These are phyloP conservation scores for Tamandua tetradactyla DNA, from an alignment of 2,797 vertebrate species.

Conservation along the genomic window DNA sequence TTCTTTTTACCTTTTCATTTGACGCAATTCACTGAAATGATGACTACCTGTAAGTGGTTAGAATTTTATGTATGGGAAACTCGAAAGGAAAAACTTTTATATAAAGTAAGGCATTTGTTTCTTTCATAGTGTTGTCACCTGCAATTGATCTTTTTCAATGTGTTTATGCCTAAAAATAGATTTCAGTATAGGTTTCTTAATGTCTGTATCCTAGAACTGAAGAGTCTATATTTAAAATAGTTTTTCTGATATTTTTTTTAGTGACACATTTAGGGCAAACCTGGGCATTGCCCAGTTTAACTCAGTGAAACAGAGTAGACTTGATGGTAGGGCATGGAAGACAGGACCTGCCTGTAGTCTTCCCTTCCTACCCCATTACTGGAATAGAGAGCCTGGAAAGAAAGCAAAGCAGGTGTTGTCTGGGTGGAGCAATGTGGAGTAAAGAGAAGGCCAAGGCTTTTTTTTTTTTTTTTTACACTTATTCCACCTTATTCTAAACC, in stretches of 20 bases:
- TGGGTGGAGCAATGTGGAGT: neutral
- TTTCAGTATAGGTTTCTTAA: constrained; percentile 2
- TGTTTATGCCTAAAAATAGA: constrained; percentile 36
- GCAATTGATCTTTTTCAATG: constrained; percentile 30
- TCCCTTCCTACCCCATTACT: neutral
- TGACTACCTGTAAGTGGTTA: constrained; percentile 52
- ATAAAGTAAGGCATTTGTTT: constrained; percentile 37
- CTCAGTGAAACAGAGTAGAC: neutral
- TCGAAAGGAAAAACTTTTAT: constrained; percentile 32
- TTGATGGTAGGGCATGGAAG: neutral
- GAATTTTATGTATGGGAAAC: constrained; percentile 63
- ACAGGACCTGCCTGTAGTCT: neutral
- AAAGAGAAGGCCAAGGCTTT: neutral
- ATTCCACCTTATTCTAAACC: too few relatives aligned
- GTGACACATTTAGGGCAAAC: neutral
- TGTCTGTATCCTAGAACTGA: neutral
- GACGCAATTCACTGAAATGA: constrained; percentile 69
- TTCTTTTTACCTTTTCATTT: constrained; percentile 66
- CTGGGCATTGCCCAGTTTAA: neutral
- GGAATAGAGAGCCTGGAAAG: neutral
- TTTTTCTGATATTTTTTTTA: constrained; percentile 35
- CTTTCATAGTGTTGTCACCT: neutral
- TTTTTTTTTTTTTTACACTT: too few relatives aligned
- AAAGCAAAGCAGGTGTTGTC: neutral
- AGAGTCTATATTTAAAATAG: constrained; percentile 27